Base-by-base conservation (phyloP, 92 coral and sea anemone species). In the Heliopora coerulea region DNA sequence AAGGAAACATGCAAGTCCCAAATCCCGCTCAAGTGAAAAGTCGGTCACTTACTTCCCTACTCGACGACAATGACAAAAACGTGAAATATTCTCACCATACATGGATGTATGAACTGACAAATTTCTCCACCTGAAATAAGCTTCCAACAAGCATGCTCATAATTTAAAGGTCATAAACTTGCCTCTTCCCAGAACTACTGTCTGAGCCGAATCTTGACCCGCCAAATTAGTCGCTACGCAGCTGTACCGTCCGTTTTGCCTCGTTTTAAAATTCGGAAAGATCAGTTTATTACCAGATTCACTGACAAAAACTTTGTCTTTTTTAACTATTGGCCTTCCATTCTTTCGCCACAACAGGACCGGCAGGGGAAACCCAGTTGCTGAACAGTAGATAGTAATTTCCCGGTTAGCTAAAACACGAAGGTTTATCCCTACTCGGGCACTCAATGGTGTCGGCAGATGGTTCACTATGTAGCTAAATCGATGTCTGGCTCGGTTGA, bases 321-420 rank as follows among this genome's bases (percentile, higher is more conserved):
- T 34, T 33, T 30, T 23, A 12, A 8, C 50, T 10, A 70, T 5
- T 30, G 62, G 73, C 59, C 83, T 68, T 10, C 93, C 90, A 42
- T 83, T 86, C 74, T 52, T 90, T 65, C 91, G 85, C 99, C 99
- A 95, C 42, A 86, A 73, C 26, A 95, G 62, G 2, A 88, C 68
- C 19, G 99, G 99, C 42, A 74, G 73, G 7, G 99, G 99, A 68
- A 88, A 74, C n/a, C 99, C 99, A 49, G 74, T 65, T 25, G 89
- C 91, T 33, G 91, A 82, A 42, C 99, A 95, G 27, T 39, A 68
- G 40, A 95, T 46, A 19, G 87, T 85, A 18, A 95, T 81, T 23
- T 73, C 68, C 42, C 91, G 65, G 52, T 90, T 90, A 19, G 85
- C 59, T 35, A 90, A 72, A 31, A 88, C 86, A 2, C 87, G 80